phyloP scores from a whole-genome alignment of 2,888 invertebrate genomes.

The Trachelus tabidus region DNA sequence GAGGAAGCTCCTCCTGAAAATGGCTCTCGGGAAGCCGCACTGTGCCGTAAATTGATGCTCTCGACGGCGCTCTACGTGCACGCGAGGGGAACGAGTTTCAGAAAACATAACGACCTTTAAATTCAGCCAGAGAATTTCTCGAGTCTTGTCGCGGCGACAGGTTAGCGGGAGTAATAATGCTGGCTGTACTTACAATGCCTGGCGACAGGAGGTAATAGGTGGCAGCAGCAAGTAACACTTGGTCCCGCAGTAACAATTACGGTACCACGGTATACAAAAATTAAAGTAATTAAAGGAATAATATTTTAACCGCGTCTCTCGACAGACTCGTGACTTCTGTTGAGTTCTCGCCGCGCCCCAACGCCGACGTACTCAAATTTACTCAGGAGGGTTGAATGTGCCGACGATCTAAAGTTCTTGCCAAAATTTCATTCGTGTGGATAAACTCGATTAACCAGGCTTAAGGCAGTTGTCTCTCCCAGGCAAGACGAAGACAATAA shows the following conservation, averaged over 20 bases:
- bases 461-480: not conserved
- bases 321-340: not conserved
- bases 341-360: not conserved
- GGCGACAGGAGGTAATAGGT: not conserved
- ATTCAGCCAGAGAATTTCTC: conserved; percentile 37
- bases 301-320: conserved; percentile 4
- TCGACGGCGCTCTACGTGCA: conserved; percentile 14
- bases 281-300: not conserved
- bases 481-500: not conserved
- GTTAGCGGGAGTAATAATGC: not conserved
- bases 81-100: conserved; percentile 1
- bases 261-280: not conserved
- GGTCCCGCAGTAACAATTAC: not conserved
- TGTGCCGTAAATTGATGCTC: conserved; percentile 22
- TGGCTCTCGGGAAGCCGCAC: conserved; percentile 4
- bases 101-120: conserved; percentile 34
- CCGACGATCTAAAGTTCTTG: not conserved
- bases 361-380: not conserved
- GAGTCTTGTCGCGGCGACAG: not conserved
- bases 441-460: not conserved
- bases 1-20: conserved; percentile 6
- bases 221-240: not conserved
- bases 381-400: not conserved
- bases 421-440: not conserved
- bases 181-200: not conserved